Base-by-base conservation (phyloP, 2,113 vertebrate species). In the Carassius gibelio region DNA sequence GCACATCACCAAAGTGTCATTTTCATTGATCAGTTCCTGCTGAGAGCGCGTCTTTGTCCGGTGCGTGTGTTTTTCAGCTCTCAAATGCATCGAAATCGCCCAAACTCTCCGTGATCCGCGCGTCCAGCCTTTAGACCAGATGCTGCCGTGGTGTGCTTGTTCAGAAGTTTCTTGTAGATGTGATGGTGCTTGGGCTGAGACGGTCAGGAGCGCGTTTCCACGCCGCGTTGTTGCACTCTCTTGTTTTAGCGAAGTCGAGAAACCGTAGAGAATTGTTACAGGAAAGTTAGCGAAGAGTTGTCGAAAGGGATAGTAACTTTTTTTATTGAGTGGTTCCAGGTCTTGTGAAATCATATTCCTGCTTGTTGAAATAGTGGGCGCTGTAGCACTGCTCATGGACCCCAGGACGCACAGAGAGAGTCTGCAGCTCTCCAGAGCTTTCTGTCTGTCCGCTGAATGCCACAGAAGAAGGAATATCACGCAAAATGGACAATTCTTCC, bases 291-390 rank as follows among this genome's bases (percentile, higher is more conserved):
- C 88, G 89, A 93, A 94, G 96, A 97, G 94, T 97, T 97, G 95
- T 92, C 92, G 94, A 94, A 92, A 95, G 93, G 94, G 92, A 96
- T 89, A 93, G 92, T 93, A 96, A 96, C 95, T 96, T 96, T 94
- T 42, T 93, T 90, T 89, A 91, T 86, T 91, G 92, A 95, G 94
- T 90, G 91, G 90, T 93, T 96, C 92, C 92, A 94, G 93, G 95
- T 95, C 95, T 96, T 94, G 95, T 94, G 96, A 95, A 96, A 95
- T 95, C 92, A 94, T 95, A 95, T 97, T 96, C 96, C 97, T 93
- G 92, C 91, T 93, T 95, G 91, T 90, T 95, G 94, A 93, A 97
- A 96, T 97, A 97, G 97, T 98, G 97, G 97, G 97, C 97, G 97
- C 97, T 98, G 94, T 96, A 96, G 96, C 90, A 93, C 96, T 90